Conservation (phyloP, 2,888 invertebrate species). For the Linyphia triangularis region DNA sequence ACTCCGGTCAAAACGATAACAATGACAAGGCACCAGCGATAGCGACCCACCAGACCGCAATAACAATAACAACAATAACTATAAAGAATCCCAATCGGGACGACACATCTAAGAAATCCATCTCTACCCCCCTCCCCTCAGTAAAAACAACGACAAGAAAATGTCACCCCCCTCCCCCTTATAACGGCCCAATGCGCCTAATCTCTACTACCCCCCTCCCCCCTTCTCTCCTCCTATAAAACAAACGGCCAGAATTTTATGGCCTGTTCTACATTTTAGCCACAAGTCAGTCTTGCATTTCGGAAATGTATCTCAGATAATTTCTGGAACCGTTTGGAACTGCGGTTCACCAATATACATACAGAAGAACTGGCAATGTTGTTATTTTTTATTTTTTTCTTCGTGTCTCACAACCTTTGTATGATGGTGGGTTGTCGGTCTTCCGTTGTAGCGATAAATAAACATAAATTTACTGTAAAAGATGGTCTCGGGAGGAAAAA, state of each 20-base stretch:
- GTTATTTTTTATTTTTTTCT: neutral
- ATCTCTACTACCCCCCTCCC: conserved; percentile 36
- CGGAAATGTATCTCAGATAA: conserved; percentile 62
- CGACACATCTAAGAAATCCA: conserved; percentile 60
- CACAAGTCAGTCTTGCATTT: conserved; percentile 18
- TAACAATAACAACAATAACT: conserved; percentile 66
- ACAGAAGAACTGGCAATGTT: conserved; percentile 37
- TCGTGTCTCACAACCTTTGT: neutral
- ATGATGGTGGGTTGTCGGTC: neutral
- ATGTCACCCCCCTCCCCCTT: conserved; percentile 43
- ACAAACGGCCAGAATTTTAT: conserved; percentile 69
- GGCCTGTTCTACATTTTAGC: conserved; percentile 58
- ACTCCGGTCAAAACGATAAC: conserved; percentile 32
- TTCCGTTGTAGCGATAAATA: conserved; percentile 52
- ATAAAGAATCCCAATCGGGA: conserved; percentile 66
- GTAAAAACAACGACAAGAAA: conserved; percentile 9
- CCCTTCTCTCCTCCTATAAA: conserved; percentile 33
- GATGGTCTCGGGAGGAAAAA: conserved; percentile 6
- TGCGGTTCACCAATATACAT: conserved; percentile 27
- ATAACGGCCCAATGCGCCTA: conserved; percentile 49
- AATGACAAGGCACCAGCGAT: conserved; percentile 45
- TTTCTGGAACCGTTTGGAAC: conserved; percentile 63
- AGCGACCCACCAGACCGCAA: conserved; percentile 45
- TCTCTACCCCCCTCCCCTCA: conserved; percentile 17
- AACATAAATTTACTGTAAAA: conserved; percentile 69